Percentiles rank a stretch among this genome's conserved stretches.
phyloP scores from a whole-genome alignment of 2,113 vertebrate species.

The Panthera uncia region DNA sequence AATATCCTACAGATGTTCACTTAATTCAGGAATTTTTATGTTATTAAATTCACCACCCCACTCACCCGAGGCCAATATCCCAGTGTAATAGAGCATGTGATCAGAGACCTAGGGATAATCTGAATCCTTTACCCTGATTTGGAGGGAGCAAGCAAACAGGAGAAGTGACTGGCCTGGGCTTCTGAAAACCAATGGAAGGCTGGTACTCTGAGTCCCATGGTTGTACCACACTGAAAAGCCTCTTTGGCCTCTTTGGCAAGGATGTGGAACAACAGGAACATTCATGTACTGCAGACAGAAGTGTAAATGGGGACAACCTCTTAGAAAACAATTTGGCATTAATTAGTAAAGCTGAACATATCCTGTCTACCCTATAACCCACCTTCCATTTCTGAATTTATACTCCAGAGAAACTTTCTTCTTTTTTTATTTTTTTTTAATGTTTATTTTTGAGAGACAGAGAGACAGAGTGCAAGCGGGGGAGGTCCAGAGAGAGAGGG shows the following conservation, averaged over 20 bases:
- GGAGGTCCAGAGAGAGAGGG: no score
- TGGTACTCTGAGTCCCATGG: background rate
- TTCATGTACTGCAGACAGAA: background rate
- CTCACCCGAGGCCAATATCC: background rate
- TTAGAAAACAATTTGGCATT: constrained; percentile 29
- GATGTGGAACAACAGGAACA: background rate
- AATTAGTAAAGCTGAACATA: constrained; percentile 37
- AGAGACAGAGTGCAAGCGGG: no score
- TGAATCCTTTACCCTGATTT: constrained; percentile 23
- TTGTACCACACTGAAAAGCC: background rate
- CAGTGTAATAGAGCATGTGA: background rate
- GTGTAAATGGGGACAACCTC: background rate
- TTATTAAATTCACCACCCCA: background rate
- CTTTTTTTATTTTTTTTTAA: no score
- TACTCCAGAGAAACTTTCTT: background rate
- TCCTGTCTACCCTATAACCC: background rate
- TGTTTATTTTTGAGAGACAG: no score
- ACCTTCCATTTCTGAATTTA: background rate
- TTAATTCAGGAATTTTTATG: background rate
- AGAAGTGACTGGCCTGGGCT: background rate
- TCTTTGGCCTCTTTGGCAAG: constrained; percentile 14
- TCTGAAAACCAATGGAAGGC: background rate
- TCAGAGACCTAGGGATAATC: background rate
- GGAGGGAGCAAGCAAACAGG: background rate
- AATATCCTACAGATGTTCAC: background rate